phyloP scores from a whole-genome alignment of 2,797 vertebrate genomes.

The Balearica regulorum region DNA sequence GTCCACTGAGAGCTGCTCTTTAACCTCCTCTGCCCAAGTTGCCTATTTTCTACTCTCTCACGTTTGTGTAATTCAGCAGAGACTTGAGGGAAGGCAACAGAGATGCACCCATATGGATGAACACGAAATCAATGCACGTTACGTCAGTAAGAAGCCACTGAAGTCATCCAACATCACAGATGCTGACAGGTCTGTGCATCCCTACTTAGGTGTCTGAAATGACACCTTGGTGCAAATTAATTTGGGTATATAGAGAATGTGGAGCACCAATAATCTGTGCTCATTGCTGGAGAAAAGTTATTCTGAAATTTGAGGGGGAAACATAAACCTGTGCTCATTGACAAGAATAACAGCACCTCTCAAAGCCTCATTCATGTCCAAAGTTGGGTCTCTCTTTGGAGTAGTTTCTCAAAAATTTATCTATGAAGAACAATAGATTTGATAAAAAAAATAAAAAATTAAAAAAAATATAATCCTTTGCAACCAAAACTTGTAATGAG shows the following conservation, averaged over 20 bases:
- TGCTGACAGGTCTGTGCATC: background rate
- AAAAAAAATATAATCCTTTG: background rate
- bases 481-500: background rate
- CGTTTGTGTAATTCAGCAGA: background rate
- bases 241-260: rapidly evolving
- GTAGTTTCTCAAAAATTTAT: background rate
- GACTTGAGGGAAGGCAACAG: background rate
- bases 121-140: rapidly evolving
- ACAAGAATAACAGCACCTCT: background rate
- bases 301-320: background rate
- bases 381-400: background rate
- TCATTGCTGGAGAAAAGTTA: background rate
- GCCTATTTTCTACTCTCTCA: background rate
- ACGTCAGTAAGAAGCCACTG: background rate
- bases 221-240: background rate
- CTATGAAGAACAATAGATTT: background rate
- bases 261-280: background rate
- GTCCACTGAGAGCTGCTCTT: background rate
- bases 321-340: background rate
- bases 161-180: background rate
- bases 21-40: background rate
- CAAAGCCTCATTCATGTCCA: background rate
- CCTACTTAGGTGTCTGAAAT: background rate
- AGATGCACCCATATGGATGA: background rate
- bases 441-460: background rate